These are phyloP conservation scores for Empidonax alnorum DNA, from an alignment of 2,113 vertebrate species.

Conservation along the genomic window DNA sequence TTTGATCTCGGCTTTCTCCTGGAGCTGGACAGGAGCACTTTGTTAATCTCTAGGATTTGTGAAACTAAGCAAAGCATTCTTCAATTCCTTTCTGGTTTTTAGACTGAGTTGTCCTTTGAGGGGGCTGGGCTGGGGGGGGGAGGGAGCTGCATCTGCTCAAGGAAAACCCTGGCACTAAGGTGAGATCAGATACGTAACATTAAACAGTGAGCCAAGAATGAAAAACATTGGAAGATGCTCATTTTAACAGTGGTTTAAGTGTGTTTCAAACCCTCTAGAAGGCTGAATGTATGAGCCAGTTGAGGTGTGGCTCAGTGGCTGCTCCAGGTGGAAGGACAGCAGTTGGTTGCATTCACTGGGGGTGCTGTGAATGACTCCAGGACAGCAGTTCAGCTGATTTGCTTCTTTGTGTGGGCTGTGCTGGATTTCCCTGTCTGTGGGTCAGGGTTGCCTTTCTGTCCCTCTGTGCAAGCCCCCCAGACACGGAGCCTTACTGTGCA, in stretches of 20 bases:
- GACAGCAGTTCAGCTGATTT: not conserved
- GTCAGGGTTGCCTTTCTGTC: not conserved
- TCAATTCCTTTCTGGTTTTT: not conserved
- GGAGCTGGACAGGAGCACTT: not conserved
- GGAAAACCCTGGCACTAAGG: not conserved
- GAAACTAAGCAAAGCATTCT: not conserved
- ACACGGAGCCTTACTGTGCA: rapidly evolving
- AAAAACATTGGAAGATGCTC: not conserved
- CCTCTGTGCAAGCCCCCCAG: not conserved
- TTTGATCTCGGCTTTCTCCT: not conserved
- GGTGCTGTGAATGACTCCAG: not conserved
- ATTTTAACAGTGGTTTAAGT: not conserved
- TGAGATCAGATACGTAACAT: not conserved
- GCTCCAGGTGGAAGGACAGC: not conserved
- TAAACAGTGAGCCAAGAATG: not conserved
- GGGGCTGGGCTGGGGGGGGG: not conserved
- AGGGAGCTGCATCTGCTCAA: not conserved
- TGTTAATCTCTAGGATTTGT: not conserved
- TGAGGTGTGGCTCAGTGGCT: not conserved
- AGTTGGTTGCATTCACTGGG: not conserved
- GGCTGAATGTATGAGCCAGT: not conserved
- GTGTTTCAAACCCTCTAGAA: not conserved
- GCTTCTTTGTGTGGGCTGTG: not conserved
- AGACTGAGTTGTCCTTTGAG: not conserved
- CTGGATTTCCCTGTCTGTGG: not conserved